Percentiles rank a stretch among this genome's conserved stretches.
Evolutionary conservation across 2,888 invertebrate genomes (phyloP).

Genomic region (Ophion slaviceki): DNA sequence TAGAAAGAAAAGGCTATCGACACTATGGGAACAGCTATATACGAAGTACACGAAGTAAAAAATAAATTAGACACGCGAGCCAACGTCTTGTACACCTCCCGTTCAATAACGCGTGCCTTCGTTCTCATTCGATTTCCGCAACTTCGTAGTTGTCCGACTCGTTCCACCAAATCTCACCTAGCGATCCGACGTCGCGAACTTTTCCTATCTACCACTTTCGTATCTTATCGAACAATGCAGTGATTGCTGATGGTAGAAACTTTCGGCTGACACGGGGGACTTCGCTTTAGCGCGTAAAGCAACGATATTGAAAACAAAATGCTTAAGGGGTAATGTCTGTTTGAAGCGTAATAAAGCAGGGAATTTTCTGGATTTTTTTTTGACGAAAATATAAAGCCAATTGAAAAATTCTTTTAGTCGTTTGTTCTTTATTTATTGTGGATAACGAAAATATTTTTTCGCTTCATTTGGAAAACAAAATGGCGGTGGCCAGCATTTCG

Average conservation of each 20-base stretch:
- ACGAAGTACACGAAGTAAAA: neutral
- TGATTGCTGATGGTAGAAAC: neutral
- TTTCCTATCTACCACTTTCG: neutral
- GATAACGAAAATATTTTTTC: no score
- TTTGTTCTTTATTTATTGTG: no score
- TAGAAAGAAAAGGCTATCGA: neutral
- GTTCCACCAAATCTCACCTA: neutral
- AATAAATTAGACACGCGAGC: conserved; percentile 11
- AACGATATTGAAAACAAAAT: no score
- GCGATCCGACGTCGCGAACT: neutral
- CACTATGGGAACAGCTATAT: conserved; percentile 8
- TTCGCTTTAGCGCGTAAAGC: no score
- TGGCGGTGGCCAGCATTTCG: no score
- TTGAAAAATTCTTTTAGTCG: no score
- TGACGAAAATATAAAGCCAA: no score
- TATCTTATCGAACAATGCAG: neutral
- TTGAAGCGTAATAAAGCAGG: no score
- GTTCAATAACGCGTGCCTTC: conserved; percentile 70
- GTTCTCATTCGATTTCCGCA: conserved; percentile 50
- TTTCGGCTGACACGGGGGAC: neutral
- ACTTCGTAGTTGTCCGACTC: neutral
- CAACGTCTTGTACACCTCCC: conserved; percentile 47
- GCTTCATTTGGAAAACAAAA: no score
- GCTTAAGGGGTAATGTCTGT: no score
- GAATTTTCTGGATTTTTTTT: no score